Conservation (phyloP, 2,888 invertebrate genomes). For the Aquatica leii region DNA sequence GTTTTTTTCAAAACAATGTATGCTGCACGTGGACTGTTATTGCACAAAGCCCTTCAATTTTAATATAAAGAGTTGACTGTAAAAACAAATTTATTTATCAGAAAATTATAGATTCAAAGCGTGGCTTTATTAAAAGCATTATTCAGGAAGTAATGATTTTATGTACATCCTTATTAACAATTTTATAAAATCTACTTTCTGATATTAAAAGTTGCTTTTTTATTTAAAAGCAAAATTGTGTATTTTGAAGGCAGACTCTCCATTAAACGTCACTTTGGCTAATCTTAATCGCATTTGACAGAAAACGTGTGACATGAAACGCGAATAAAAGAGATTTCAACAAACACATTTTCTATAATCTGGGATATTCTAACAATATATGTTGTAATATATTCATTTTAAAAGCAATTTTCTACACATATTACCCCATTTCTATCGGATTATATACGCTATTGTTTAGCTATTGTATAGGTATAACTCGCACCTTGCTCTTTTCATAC, state of each 20-base stretch:
- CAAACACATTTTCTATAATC: conserved; percentile 53
- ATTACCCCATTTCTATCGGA: conserved; percentile 57
- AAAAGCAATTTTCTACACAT: conserved; percentile 58
- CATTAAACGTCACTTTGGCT: conserved; percentile 32
- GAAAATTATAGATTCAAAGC: too few species aligned
- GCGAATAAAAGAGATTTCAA: conserved; percentile 48
- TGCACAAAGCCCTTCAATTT: too few species aligned
- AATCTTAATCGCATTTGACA: conserved; percentile 57
- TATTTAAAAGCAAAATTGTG: conserved; percentile 18
- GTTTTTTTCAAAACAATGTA: too few species aligned
- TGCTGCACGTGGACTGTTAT: too few species aligned
- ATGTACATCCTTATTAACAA: too few species aligned
- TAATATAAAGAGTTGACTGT: too few species aligned
- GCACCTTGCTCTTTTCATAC: conserved; percentile 36
- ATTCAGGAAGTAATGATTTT: too few species aligned
- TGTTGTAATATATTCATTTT: conserved; percentile 57
- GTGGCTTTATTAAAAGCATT: too few species aligned
- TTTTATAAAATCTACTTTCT: too few species aligned
- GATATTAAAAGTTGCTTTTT: neutral
- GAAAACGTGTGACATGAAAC: conserved; percentile 51
- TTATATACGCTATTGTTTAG: conserved; percentile 44
- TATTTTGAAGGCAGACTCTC: conserved; percentile 12
- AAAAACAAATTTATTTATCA: too few species aligned
- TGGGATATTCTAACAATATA: conserved; percentile 53
- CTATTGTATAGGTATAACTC: conserved; percentile 25